Evolutionary conservation across 2,888 invertebrate species (phyloP), one percentile per base, ranked within the genome.

Genomic region (Adelognathus sp.): DNA sequence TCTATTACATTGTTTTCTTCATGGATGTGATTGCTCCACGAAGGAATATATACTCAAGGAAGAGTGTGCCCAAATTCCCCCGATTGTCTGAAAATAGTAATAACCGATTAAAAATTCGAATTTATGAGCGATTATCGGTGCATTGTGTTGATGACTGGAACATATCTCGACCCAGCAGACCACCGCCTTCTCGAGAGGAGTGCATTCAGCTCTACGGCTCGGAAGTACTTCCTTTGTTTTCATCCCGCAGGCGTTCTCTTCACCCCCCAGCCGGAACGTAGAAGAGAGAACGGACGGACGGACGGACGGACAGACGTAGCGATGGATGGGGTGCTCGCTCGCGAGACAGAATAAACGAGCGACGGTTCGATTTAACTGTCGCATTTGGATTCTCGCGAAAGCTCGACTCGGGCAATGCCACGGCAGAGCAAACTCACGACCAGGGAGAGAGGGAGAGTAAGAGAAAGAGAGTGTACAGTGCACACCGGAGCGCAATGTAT

Each of bases 311-410:
- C 70, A 27, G 67, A 60, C 41, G 52, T 52, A 63, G 33, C 75
- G 63, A 75, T 67, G 66, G 76, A 79, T 75, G 67, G 79, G 79
- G 72, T 79, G 77, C 66, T 60, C 76, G 76, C 56, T 56, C 71
- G 71, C 63, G 71, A 75, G 86, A 81, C 82, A 81, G 84, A 84
- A 87, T 87, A 87, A 88, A 88, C 85, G 87, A 88, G 84, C 79
- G 69, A 77, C 73, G 86, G 83, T 87, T 87, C 86, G 87, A 87
- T 88, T 87, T 85, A 87, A 87, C 86, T 86, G 88, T 88, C 87
- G 84, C 86, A 85, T 85, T 86, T 86, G 83, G 85, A 86, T 85
- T 83, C 83, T 79, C 82, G 80, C 71, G 81, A 84, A 85, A 84
- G 71, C 81, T 81, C 63, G 74, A 76, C 56, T 80, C 60, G 36